phyloP scores from a whole-genome alignment of 2,113 vertebrate genomes.

The Menura novaehollandiae region DNA sequence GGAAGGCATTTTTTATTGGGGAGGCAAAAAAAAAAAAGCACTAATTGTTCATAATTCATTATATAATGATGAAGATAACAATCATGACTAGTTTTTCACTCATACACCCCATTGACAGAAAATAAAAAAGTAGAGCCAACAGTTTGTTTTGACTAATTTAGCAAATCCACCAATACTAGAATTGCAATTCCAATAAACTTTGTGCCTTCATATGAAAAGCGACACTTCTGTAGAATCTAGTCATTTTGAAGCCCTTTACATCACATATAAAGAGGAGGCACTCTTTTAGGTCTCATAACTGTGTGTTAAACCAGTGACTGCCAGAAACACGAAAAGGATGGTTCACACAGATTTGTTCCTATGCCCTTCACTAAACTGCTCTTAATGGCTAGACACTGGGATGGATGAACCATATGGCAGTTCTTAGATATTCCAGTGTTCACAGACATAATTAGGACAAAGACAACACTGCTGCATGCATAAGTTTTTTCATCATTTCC shows the following conservation, averaged over 20 bases:
- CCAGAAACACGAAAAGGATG: neutral
- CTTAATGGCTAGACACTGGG: neutral
- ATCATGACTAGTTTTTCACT: neutral
- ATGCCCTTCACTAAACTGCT: neutral
- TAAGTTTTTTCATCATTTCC: neutral
- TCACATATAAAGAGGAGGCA: neutral
- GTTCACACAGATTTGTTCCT: neutral
- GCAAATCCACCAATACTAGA: neutral
- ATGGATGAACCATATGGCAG: neutral
- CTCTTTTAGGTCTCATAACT: neutral
- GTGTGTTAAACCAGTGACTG: neutral
- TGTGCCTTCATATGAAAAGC: neutral
- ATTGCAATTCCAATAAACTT: neutral
- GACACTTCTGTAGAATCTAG: neutral
- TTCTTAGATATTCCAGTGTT: neutral
- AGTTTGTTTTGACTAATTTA: neutral
- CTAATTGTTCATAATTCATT: neutral
- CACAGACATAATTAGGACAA: neutral
- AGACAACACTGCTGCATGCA: neutral
- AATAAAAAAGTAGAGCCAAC: neutral
- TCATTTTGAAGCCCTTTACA: neutral
- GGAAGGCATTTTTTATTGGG: neutral
- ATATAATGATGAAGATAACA: neutral
- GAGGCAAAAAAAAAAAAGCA: accelerated
- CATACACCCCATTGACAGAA: neutral